Conservation (phyloP, 2,888 invertebrate genomes). For the Apamea monoglypha region DNA sequence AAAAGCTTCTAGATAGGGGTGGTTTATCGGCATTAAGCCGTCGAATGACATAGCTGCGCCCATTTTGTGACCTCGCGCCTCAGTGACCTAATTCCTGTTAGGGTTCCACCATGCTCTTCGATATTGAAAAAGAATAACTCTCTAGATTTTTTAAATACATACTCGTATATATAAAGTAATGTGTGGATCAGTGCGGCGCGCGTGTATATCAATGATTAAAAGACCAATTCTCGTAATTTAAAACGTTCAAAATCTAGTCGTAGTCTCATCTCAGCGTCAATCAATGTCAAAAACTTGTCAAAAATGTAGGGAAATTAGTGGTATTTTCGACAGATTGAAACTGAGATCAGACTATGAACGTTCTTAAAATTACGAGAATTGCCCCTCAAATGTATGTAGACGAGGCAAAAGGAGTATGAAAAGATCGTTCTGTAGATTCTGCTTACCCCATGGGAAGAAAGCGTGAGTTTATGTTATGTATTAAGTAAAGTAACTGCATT, state of each 20-base stretch:
- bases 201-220: not conserved
- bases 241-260: too few species aligned
- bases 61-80: conserved; percentile 52
- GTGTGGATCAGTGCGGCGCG: not conserved
- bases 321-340: too few species aligned
- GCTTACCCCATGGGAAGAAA: not conserved
- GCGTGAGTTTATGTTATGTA: not conserved
- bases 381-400: not conserved
- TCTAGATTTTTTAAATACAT: not conserved
- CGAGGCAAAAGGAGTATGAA: not conserved
- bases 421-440: not conserved
- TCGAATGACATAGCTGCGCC: conserved; percentile 43
- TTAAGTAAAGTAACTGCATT: not conserved
- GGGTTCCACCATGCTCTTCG: conserved; percentile 7
- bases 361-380: too few species aligned
- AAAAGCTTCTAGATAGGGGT: conserved; percentile 1
- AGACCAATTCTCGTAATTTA: too few species aligned
- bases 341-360: too few species aligned
- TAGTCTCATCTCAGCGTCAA: too few species aligned
- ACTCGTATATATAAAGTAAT: not conserved
- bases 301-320: too few species aligned
- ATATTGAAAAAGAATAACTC: conserved; percentile 1
- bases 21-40: conserved; percentile 40
- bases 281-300: too few species aligned
- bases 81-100: conserved; percentile 48